Conservation (phyloP, 2,888 invertebrate species). For the Cynaeus angustus region DNA sequence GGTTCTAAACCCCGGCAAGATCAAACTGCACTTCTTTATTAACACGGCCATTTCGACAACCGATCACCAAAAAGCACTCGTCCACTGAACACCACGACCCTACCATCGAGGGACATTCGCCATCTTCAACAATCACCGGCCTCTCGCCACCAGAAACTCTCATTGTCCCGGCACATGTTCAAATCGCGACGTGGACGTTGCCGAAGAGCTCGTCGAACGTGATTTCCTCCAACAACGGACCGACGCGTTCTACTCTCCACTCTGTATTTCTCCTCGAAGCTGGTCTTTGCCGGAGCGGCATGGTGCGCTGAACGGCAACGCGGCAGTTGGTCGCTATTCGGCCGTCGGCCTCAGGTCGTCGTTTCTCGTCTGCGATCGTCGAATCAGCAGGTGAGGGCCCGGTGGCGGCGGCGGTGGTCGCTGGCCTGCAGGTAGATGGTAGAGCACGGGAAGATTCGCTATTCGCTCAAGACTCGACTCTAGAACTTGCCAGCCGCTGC, state of each 20-base stretch:
- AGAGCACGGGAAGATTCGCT: slow-evolving; percentile 23
- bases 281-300: slow-evolving; percentile 39
- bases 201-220: slow-evolving; percentile 24
- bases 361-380: slow-evolving; percentile 39
- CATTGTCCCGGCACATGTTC: slow-evolving; percentile 50
- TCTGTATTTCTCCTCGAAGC: slow-evolving; percentile 20
- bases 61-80: slow-evolving; percentile 43
- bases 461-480: not conserved
- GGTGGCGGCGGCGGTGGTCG: slow-evolving; percentile 41
- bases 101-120: slow-evolving; percentile 27
- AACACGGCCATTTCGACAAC: slow-evolving; percentile 58
- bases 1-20: slow-evolving; percentile 63
- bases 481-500: slow-evolving; percentile 32
- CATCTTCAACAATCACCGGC: slow-evolving; percentile 40
- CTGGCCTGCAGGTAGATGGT: slow-evolving; percentile 43
- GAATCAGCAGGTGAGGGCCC: slow-evolving; percentile 49
- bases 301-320: slow-evolving; percentile 56
- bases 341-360: slow-evolving; percentile 37
- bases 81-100: slow-evolving; percentile 40
- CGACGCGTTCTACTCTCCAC: slow-evolving; percentile 40
- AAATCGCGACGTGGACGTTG: slow-evolving; percentile 29
- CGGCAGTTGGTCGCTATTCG: slow-evolving; percentile 48
- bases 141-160: slow-evolving; percentile 26
- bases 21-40: slow-evolving; percentile 63
- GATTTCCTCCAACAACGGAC: slow-evolving; percentile 29